phyloP scores from a whole-genome alignment of 1,140 invertebrate species.

The Psix sp. region DNA sequence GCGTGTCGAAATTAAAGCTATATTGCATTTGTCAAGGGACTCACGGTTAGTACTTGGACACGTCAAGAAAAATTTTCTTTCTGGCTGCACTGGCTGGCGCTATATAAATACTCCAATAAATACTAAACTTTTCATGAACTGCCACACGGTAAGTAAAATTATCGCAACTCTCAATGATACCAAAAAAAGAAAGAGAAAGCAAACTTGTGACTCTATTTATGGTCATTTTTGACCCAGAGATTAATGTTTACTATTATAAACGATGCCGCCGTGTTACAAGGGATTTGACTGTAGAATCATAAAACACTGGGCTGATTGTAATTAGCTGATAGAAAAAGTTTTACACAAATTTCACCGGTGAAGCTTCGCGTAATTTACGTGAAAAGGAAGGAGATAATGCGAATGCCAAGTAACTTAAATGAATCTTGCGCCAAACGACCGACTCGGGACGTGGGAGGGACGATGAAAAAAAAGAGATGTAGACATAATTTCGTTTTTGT shows the following conservation, averaged over 20 bases:
- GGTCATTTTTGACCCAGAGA: slow-evolving; percentile 17
- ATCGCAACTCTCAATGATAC: slow-evolving; percentile 48
- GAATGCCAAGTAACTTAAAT: slow-evolving; percentile 50
- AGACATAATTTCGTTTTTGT: slow-evolving; percentile 60
- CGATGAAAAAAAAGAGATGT: slow-evolving; percentile 22
- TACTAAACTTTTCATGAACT: slow-evolving; percentile 58
- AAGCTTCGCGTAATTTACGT: slow-evolving; percentile 38
- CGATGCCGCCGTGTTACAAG: slow-evolving; percentile 2
- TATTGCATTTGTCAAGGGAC: slow-evolving; percentile 74
- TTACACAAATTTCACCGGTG: slow-evolving; percentile 30
- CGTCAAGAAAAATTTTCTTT: slow-evolving; percentile 71
- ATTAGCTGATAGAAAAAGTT: slow-evolving; percentile 33
- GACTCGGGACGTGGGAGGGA: slow-evolving; percentile 11
- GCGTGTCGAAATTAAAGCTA: slow-evolving; percentile 75
- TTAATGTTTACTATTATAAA: slow-evolving; percentile 25
- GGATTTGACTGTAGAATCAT: neutral
- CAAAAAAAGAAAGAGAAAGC: slow-evolving; percentile 31
- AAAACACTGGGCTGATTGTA: slow-evolving; percentile 30
- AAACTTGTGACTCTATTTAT: slow-evolving; percentile 32
- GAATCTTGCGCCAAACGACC: slow-evolving; percentile 32
- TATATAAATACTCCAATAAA: slow-evolving; percentile 61
- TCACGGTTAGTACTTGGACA: slow-evolving; percentile 69
- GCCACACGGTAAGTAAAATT: slow-evolving; percentile 51
- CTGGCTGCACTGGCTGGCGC: slow-evolving; percentile 73
- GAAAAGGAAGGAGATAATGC: slow-evolving; percentile 52